Conservation (phyloP, 2,888 invertebrate genomes). For the Nymphalis urticae region DNA sequence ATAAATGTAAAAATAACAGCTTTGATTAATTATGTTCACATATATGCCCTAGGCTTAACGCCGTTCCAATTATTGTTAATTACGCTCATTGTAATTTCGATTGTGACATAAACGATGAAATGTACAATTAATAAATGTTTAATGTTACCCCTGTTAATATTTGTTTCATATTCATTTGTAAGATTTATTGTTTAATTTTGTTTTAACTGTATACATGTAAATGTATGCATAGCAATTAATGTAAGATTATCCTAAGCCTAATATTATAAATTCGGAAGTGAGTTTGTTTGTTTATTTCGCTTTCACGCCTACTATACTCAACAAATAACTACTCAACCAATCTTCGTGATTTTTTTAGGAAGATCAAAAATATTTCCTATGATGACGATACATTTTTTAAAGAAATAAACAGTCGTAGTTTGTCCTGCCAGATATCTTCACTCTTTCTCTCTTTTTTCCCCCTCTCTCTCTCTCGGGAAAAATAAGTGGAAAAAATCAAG, state of each 20-base stretch:
- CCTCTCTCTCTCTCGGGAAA: neutral
- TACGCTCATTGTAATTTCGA: slow-evolving; percentile 1
- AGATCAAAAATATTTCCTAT: no score
- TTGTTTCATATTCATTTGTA: neutral
- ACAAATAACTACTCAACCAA: no score
- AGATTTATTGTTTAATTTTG: neutral
- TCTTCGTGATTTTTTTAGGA: no score
- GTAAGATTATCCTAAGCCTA: neutral
- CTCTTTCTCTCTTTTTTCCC: no score
- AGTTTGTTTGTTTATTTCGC: no score
- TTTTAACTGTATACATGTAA: neutral
- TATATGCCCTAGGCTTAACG: slow-evolving; percentile 1
- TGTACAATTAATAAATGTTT: slow-evolving; percentile 2
- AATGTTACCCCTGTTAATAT: neutral
- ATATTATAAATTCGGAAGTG: no score
- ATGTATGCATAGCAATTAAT: neutral
- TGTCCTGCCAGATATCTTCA: no score
- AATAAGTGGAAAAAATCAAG: slow-evolving; percentile 6
- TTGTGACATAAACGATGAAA: neutral
- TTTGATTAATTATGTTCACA: slow-evolving; percentile 1
- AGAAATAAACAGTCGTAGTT: no score
- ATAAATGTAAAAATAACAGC: neutral
- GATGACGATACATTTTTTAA: no score
- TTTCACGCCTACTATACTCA: no score
- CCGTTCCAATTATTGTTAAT: slow-evolving; percentile 7